Base-by-base conservation (phyloP, 2,888 invertebrate species). In the Temnothorax rugatulus region DNA sequence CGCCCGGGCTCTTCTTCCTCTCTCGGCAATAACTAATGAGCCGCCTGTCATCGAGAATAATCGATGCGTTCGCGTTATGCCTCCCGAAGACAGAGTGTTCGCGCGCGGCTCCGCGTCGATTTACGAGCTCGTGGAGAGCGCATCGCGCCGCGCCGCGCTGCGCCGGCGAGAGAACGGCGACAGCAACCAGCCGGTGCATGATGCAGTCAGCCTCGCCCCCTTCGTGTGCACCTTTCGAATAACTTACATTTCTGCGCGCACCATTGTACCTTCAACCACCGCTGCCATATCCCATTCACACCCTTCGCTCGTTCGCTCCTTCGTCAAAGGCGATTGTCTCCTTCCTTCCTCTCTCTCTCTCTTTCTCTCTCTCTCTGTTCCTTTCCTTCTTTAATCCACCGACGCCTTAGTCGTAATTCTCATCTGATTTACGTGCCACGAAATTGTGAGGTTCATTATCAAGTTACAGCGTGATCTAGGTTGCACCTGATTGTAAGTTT, bases 61-160 rank as follows among this genome's bases (percentile, higher is more conserved):
- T 83, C 82, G 82, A 83, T 76, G 82, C 79, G 21, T 44, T 77
- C 64, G 77, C 82, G 77, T 88, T 82, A 41, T 82, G 75, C 74
- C 38, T 61, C 41, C 50, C 61, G n/a, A 75, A 75, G 82, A 75
- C 61, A 38, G 57, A 79, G 34, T 34, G 79, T 21, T 73, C 77
- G 89, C 84, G 84, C 86, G 86, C 87, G 84, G 85, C 85, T 88
- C 44, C 61, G 25, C 47, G 61, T 83, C 86, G 87, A 90, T 89
- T 90, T 89, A 90, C 87, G 90, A 89, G 86, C 21, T 50, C 47
- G 59, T 21, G 57, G 66, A 79, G 54, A 64, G 41, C 64, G 44
- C 63, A 57, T 57, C 34, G 34, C 34, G 34, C 34, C 29, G 29
- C 29, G 29, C 29, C 34, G 64, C 38, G 54, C 34, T 25, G 47